phyloP scores from a whole-genome alignment of 2,113 vertebrate species.

The Helogale parvula region DNA sequence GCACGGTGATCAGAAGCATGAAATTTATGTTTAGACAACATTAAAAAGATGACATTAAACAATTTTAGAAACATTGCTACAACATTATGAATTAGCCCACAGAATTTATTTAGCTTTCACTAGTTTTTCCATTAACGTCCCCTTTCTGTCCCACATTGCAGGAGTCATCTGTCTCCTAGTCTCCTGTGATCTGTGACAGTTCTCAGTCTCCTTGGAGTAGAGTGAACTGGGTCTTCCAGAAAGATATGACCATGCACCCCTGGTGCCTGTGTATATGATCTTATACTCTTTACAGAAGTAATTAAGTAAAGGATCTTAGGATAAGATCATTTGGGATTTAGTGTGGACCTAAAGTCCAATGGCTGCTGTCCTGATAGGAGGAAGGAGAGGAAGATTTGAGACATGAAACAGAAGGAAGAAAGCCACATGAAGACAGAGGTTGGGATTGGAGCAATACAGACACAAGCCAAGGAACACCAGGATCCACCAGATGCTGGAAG shows the following conservation, averaged over 20 bases:
- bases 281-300: not conserved
- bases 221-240: not conserved
- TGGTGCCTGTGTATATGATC: not conserved
- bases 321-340: not conserved
- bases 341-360: not conserved
- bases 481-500: not conserved
- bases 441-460: not conserved
- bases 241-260: not conserved
- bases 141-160: not conserved
- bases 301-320: not conserved
- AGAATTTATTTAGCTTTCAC: not conserved
- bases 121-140: not conserved
- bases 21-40: not conserved
- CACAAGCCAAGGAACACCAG: not conserved
- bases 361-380: not conserved
- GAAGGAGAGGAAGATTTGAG: not conserved
- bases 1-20: not conserved
- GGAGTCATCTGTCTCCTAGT: not conserved
- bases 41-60: not conserved
- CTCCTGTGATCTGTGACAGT: not conserved
- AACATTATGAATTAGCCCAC: not conserved
- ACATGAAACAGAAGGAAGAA: not conserved
- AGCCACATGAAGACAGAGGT: not conserved
- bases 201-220: not conserved
- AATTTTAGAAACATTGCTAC: not conserved